Evolutionary conservation across 2,888 invertebrate species (phyloP).

Genomic region (Rhingia rostrata): DNA sequence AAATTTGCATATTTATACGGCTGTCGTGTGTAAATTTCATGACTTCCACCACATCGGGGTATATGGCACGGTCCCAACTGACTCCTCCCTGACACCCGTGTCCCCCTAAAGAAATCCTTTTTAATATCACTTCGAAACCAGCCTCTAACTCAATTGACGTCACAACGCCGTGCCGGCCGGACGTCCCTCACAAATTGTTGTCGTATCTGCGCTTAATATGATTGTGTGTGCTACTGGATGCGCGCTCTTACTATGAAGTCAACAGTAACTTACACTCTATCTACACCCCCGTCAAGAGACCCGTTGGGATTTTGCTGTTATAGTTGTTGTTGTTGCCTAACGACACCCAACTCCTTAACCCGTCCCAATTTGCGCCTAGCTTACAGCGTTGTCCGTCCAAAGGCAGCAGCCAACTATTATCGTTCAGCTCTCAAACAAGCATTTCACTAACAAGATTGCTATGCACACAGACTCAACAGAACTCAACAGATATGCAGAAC

Average conservation of each 20-base stretch:
- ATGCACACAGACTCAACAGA: constrained; percentile 67
- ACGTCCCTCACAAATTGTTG: constrained; percentile 32
- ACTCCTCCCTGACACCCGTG: not conserved
- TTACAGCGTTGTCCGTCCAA: constrained; percentile 24
- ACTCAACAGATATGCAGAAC: constrained; percentile 58
- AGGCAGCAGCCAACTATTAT: constrained; percentile 37
- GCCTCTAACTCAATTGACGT: constrained; percentile 29
- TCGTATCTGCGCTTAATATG: constrained; percentile 49
- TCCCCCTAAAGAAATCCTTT: constrained; percentile 25
- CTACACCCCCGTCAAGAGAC: constrained; percentile 24
- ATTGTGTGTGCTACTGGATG: constrained; percentile 46
- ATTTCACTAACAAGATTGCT: constrained; percentile 73
- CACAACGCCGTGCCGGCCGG: no score
- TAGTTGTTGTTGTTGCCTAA: constrained; percentile 12
- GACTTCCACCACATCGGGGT: not conserved
- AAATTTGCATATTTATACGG: constrained; percentile 37
- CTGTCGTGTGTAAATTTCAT: constrained; percentile 8
- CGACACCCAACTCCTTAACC: constrained; percentile 33
- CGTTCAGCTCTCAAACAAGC: constrained; percentile 58
- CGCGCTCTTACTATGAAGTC: constrained; percentile 15
- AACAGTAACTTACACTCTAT: constrained; percentile 50
- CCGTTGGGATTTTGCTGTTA: constrained; percentile 31
- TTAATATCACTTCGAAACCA: constrained; percentile 12
- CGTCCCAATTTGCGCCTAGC: constrained; percentile 38
- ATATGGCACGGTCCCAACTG: no score